Base-by-base conservation (phyloP, 1,140 invertebrate species). In the Megalonaias nervosa region DNA sequence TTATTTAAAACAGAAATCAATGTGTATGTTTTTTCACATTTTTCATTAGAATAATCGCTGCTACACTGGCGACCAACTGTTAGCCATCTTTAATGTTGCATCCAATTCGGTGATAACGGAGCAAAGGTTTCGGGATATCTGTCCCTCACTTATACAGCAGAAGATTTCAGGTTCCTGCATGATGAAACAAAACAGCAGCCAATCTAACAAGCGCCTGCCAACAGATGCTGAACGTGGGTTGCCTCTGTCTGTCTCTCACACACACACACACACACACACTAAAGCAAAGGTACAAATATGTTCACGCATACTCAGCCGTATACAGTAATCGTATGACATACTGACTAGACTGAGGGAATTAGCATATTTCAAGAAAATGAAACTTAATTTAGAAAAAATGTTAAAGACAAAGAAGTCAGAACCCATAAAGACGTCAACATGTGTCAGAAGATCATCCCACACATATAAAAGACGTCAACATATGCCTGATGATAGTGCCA, bases 71-170 rank as follows among this genome's bases (percentile, higher is more conserved):
- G 75, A 74, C 16, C 81, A 82, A 55, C 17, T 82, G 12, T 38
- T 82, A 69, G 72, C 81, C 2, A n/a, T 82, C 23, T 80, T 71
- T 67, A 72, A 77, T 11, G 64, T 67, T 2, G 21, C 17, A 15
- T 23, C 67, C 1, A 59, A 58, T 17, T 64, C 31, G 17, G 31
- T 38, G 0, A 71, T 80, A 13, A 56, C 72, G 19, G 38, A 77
- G 19, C 58, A 62, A 14, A 60, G 48, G 26, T 82, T 82, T 60
- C 48, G 68, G 57, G 78, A 80, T 38, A 26, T 82, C 12, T 82
- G 81, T 67, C 81, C 81, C 55, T 62, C 81, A 14, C 65, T 82
- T 19, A 60, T 82, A 19, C 75, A 76, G 23, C 81, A 82, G 59
- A 75, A 80, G 57, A 58, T 80, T 9, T 71, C 55, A 14, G 77